A percentile compares a stretch with the other conserved stretches of the same genome.
These are phyloP conservation scores for Melanerpes formicivorus DNA, from an alignment of 2,113 vertebrate species.

Conservation along the genomic window DNA sequence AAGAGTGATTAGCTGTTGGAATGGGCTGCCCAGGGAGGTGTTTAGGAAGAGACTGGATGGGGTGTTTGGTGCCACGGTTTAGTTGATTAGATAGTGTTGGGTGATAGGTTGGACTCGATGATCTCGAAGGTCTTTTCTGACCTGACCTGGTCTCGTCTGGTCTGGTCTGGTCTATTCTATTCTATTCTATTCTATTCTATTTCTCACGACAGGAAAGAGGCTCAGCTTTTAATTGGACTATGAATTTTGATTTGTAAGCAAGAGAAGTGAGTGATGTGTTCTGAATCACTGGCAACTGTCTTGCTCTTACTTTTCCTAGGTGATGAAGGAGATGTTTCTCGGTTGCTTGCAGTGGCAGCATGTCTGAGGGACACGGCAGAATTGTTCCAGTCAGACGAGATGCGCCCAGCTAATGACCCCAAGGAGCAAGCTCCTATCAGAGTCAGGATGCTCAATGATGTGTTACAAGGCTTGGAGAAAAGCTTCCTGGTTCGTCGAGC, in stretches of 20 bases:
- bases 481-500: slow-evolving; percentile 81
- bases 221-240: not conserved
- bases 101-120: no score
- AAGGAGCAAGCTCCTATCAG: slow-evolving; percentile 84
- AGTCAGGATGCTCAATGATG: slow-evolving; percentile 93
- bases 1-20: no score
- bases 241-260: slow-evolving; percentile 13
- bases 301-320: slow-evolving; percentile 67
- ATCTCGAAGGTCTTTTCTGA: no score
- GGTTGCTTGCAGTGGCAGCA: slow-evolving; percentile 77
- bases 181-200: not conserved
- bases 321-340: slow-evolving; percentile 36
- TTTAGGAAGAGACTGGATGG: no score
- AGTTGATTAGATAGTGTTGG: no score
- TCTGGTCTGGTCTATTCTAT: no score
- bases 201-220: not conserved
- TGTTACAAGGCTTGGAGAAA: slow-evolving; percentile 89
- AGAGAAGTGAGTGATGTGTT: not conserved
- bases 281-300: not conserved
- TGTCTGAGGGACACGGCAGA: slow-evolving; percentile 83
- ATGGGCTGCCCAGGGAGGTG: no score
- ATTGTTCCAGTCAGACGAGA: slow-evolving; percentile 91
- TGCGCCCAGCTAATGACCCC: slow-evolving; percentile 95
- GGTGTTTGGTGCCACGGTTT: no score
- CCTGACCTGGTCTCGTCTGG: no score